Percentiles rank a stretch among this genome's conserved stretches.
Conservation (phyloP, 30 jellyfish, hydroid and myxozoan species). For the Pseudorhiza aurosa region DNA sequence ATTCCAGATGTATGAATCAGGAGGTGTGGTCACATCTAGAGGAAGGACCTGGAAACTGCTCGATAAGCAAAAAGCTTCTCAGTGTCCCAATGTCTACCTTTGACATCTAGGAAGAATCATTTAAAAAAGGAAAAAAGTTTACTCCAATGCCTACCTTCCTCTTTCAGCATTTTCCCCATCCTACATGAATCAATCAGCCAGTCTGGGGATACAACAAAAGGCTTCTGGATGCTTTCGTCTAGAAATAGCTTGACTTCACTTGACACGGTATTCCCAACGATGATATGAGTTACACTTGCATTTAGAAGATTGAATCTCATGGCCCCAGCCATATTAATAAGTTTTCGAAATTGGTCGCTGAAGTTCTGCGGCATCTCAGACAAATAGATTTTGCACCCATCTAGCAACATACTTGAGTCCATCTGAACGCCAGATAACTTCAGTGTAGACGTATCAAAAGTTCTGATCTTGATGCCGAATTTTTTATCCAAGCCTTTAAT, state of each 20-base stretch:
- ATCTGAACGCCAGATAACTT: conserved; percentile 14
- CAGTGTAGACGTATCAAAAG: conserved; percentile 32
- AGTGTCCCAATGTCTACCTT: no score
- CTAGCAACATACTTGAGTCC: conserved; percentile 58
- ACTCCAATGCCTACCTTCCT: conserved; percentile 72
- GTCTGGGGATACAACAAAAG: conserved; percentile 82
- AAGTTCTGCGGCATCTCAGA: conserved; percentile 52
- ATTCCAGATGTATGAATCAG: no score
- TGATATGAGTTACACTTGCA: conserved; percentile 80
- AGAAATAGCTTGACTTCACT: conserved; percentile 33
- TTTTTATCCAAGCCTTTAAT: background rate
- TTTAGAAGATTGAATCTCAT: conserved; percentile 57
- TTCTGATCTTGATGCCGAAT: conserved; percentile 2
- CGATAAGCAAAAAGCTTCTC: no score
- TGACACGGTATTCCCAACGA: conserved; percentile 66
- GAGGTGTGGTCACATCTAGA: no score
- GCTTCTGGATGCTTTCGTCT: conserved; percentile 52
- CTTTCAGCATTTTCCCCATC: conserved; percentile 51
- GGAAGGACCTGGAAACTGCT: no score
- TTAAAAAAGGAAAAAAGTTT: no score
- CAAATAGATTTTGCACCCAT: conserved; percentile 82
- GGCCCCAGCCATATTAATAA: conserved; percentile 90
- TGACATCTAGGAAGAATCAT: no score
- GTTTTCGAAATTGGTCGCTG: conserved; percentile 56
- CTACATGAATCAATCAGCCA: conserved; percentile 89